Percentiles rank a stretch among this genome's conserved stretches.
Conservation (phyloP, 2,113 vertebrate genomes). For the Halichoerus grypus region DNA sequence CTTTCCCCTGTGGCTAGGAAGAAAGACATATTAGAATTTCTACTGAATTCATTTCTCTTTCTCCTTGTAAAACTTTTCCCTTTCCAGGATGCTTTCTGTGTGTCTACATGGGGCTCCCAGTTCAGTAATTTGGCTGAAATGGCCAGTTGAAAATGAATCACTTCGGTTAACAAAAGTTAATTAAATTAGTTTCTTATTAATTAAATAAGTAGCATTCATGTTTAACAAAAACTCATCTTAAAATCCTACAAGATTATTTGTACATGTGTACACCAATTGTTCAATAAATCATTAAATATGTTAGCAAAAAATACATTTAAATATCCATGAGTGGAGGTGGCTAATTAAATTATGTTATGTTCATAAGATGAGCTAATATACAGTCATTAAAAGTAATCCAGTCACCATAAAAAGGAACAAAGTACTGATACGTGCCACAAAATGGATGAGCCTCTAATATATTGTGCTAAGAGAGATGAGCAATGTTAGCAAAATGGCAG, state of each 20-base stretch:
- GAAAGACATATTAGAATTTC: slow-evolving; percentile 62
- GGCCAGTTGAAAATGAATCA: not conserved
- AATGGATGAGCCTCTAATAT: not conserved
- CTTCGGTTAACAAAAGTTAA: slow-evolving; percentile 23
- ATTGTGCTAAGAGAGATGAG: not conserved
- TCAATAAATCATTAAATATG: not conserved
- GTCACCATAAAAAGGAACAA: not conserved
- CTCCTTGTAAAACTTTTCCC: not conserved
- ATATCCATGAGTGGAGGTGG: not conserved
- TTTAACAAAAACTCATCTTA: slow-evolving; percentile 7
- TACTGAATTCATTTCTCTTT: slow-evolving; percentile 14
- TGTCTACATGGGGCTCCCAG: not conserved
- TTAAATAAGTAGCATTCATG: not conserved
- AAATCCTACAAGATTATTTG: not conserved
- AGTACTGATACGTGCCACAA: not conserved
- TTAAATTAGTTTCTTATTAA: slow-evolving; percentile 13
- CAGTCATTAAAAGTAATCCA: not conserved
- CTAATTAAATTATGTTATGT: not conserved
- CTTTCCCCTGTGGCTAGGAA: slow-evolving; percentile 62
- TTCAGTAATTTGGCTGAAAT: slow-evolving; percentile 35
- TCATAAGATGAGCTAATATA: not conserved
- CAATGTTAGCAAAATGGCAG: not conserved
- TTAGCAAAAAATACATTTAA: not conserved
- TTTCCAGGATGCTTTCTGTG: not conserved
- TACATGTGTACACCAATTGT: not conserved